Evolutionary conservation across 1,140 invertebrate genomes (phyloP).

Genomic region (Lasioglossum albipes): DNA sequence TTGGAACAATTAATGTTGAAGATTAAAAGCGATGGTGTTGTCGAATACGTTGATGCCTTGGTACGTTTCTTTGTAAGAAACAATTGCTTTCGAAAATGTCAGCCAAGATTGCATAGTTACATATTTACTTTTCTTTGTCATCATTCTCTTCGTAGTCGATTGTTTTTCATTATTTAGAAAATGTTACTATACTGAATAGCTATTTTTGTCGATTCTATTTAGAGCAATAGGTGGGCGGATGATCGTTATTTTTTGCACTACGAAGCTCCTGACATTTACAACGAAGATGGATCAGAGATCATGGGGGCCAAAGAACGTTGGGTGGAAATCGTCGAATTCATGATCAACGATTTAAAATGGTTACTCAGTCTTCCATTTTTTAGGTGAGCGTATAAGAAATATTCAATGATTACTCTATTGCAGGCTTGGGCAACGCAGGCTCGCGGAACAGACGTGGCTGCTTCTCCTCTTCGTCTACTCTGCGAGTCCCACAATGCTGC

Average conservation of each 20-base stretch:
- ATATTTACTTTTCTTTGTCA: not conserved
- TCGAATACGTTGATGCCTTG: constrained; percentile 67
- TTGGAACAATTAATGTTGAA: constrained; percentile 68
- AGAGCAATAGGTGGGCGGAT: constrained; percentile 75
- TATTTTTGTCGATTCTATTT: constrained; percentile 48
- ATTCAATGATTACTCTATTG: not conserved
- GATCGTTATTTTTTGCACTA: constrained; percentile 74
- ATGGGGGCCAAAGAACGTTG: constrained; percentile 81
- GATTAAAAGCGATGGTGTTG: constrained; percentile 64
- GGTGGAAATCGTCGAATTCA: constrained; percentile 81
- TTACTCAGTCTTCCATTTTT: constrained; percentile 80
- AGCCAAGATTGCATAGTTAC: not conserved
- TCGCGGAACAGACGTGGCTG: too few relatives aligned
- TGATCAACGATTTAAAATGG: constrained; percentile 82
- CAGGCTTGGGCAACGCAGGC: too few relatives aligned
- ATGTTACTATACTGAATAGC: not conserved
- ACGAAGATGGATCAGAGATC: constrained; percentile 71
- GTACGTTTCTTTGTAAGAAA: constrained; percentile 58
- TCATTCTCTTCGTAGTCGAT: not conserved
- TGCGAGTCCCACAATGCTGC: too few relatives aligned
- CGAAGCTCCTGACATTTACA: constrained; percentile 67
- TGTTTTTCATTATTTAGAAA: not conserved
- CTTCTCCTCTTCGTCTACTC: too few relatives aligned
- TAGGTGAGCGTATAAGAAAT: constrained; percentile 68
- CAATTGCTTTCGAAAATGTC: not conserved